Conservation (phyloP, 2,113 vertebrate genomes). For the Nestor notabilis region DNA sequence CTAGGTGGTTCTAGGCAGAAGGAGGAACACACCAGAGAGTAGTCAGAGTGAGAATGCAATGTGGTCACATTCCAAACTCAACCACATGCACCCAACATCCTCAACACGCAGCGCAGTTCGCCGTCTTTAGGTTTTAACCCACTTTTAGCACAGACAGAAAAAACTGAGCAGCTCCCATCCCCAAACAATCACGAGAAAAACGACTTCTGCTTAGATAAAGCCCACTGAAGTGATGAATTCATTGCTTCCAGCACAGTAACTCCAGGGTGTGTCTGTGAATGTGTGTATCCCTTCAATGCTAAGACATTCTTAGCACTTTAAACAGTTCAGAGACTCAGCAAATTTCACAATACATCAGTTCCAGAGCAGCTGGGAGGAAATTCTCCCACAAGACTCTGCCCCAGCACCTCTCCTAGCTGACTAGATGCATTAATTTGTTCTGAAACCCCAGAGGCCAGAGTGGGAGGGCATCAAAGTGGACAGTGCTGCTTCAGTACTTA, state of each 20-base stretch:
- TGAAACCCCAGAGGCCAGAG: neutral
- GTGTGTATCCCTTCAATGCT: neutral
- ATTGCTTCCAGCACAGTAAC: neutral
- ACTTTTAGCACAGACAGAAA: neutral
- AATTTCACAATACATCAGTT: neutral
- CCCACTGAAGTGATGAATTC: neutral
- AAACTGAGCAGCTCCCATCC: neutral
- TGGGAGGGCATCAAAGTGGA: neutral
- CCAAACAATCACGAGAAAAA: neutral
- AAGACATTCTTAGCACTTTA: slow-evolving; percentile 3
- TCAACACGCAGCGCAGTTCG: neutral
- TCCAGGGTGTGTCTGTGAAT: neutral
- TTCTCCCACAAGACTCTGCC: neutral
- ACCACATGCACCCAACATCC: accelerated
- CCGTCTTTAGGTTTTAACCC: neutral
- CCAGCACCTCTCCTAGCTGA: neutral
- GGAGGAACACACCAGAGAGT: neutral
- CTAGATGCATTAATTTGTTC: neutral
- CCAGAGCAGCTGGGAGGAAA: neutral
- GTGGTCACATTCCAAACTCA: neutral
- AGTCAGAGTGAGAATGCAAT: neutral
- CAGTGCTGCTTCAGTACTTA: neutral
- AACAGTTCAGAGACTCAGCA: slow-evolving; percentile 23
- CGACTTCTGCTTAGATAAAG: neutral
- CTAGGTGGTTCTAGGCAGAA: neutral